Evolutionary conservation across 2,113 vertebrate genomes (phyloP), one percentile per base, ranked within the genome.

Genomic region (Felis chaus): DNA sequence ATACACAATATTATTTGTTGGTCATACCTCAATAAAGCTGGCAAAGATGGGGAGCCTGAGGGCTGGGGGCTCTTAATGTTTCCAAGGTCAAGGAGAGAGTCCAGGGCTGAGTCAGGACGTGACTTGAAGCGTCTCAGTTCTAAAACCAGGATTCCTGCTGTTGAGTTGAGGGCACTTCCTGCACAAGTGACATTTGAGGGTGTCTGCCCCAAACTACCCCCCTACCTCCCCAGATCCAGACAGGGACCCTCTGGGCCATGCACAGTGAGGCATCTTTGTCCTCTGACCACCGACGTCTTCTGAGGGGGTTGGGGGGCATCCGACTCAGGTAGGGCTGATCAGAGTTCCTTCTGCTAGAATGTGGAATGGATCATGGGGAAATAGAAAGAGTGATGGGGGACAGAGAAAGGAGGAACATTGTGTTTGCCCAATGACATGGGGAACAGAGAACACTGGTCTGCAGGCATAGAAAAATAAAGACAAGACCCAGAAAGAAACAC

Each of bases 221-320:
- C 39, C 61, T n/a, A 15, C 31, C 29, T 23, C 61, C 63, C 50
- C 21, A 36, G 63, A 45, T 57, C 21, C 53, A 48, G 66, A 48
- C 15, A 1, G 21, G 5, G 29, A n/a, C 11, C 21, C 19, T 23
- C 73, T 29, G 0, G 7, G 48, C 48, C 57, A 14, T 6, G 36
- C 10, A 27, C 36, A 7, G 14, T 36, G 39, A 69, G 33, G 16
- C 50, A 61, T 45, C 29, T 27, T 5, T 69, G 68, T 57, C 3
- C 63, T 3, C 63, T 87, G 48, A 19, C 48, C 13, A 45, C 3
- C 4, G 12, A 4, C 3, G n/a, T 18, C 39, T 36, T 50, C 19
- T 23, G 2, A 45, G 36, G 50, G 14, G 7, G 0, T 0, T 4
- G 53, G 1, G 39, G 4, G 41, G 15, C 10, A 57, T 36, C 61